phyloP scores from a whole-genome alignment of 37 sponge, comb jelly and placozoan genomes.

The Crambe crambe region DNA sequence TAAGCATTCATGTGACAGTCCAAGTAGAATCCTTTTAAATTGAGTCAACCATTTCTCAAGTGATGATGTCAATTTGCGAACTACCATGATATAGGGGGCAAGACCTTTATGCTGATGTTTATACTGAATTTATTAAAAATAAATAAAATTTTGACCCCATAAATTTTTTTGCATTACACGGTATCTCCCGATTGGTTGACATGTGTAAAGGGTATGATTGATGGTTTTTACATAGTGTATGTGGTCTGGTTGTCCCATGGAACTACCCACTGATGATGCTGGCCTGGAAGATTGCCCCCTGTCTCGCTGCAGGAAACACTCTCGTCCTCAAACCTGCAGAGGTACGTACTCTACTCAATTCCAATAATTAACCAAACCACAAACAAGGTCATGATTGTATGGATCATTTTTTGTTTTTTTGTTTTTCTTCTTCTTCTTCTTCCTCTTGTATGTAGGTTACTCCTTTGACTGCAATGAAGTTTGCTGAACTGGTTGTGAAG shows the following conservation, averaged over 20 bases:
- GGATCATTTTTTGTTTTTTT: neutral
- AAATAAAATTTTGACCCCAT: no score
- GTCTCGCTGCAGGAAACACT: slow-evolving; percentile 94
- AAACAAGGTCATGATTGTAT: neutral
- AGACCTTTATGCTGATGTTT: no score
- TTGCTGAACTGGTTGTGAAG: slow-evolving; percentile 82
- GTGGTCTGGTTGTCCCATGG: slow-evolving; percentile 92
- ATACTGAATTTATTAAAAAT: no score
- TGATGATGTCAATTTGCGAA: no score
- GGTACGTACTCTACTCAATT: slow-evolving; percentile 12
- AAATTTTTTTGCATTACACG: no score
- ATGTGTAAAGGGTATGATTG: neutral
- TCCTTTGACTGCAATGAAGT: slow-evolving; percentile 91
- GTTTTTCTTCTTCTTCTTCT: neutral
- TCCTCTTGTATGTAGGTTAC: slow-evolving; percentile 66
- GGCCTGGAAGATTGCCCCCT: slow-evolving; percentile 92
- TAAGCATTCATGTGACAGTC: no score
- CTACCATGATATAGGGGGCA: no score
- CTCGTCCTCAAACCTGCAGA: slow-evolving; percentile 93
- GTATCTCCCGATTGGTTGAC: no score
- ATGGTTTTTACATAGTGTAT: slow-evolving; percentile 50
- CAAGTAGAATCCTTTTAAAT: no score
- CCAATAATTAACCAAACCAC: no score
- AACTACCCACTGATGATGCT: slow-evolving; percentile 97
- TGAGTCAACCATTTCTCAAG: slow-evolving; percentile 50